Evolutionary conservation across 2,888 invertebrate species (phyloP), one percentile per base, ranked within the genome.

Genomic region (Sylvicola cinctus): DNA sequence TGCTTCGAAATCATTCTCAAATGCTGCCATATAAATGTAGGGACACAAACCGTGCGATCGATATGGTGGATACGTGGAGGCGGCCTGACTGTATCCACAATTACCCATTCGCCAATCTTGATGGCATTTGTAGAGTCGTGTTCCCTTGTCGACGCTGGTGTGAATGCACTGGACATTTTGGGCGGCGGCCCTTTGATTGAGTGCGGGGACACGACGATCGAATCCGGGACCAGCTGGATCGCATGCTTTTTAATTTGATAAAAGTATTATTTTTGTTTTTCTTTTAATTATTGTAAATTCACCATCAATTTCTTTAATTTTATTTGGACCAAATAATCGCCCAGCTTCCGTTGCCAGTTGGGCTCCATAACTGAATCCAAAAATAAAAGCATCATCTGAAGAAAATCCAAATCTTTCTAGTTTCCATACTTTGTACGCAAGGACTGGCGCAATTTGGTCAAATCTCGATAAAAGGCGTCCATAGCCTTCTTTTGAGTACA

Each of bases 361-460:
- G 1, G 54, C 55, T 11, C 55, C 55, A 37, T 49, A 51, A 35
- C 55, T 55, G 29, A 56, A 56, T n/a, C 55, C 57, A 43, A 56
- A 56, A 42, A 56, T 47, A 33, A 46, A 54, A 0, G 46, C 47
- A 10, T 44, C 43, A 3, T 38, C 42, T 3, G 49, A 45, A 34
- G 50, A 41, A 3, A 56, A 44, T 3, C 55, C 55, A 31, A 46
- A 41, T n/a, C 37, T 34, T 12, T 48, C 39, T 3, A 55, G 35
- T 1, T 44, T 38, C 3, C 41, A 15, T 11, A 56, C 31, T 25
- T 51, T 46, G 3, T 42, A 37, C 1, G 43, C 41, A 11, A 55
- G 42, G 4, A 47, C 42, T 12, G 44, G 43, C 3, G 44, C 45
- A 13, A 56, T 44, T 4, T 41, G 31, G 1, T 48, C 41, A 37